These are phyloP conservation scores for Psittacula echo DNA, from an alignment of 2,797 vertebrate genomes.

Conservation along the genomic window DNA sequence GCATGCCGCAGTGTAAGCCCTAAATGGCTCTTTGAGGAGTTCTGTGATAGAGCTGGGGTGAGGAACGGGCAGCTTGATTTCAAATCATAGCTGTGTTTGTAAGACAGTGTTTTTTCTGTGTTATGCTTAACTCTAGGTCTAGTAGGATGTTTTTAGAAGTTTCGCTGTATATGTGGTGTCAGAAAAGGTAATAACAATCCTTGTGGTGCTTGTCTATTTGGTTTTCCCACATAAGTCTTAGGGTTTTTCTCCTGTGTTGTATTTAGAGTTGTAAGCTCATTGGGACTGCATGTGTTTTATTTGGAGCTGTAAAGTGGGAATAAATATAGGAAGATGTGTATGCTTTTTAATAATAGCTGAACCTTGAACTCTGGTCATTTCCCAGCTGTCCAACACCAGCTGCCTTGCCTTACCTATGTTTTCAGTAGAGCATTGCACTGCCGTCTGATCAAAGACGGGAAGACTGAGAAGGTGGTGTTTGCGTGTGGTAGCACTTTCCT, in stretches of 20 bases:
- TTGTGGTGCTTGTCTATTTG: not conserved
- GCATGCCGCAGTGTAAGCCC: not conserved
- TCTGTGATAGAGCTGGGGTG: not conserved
- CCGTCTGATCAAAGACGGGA: not conserved
- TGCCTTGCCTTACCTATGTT: slow-evolving; percentile 27
- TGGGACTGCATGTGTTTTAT: slow-evolving; percentile 17
- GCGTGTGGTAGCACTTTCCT: not conserved
- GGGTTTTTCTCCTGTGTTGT: slow-evolving; percentile 7
- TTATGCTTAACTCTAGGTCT: not conserved
- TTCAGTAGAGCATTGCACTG: not conserved
- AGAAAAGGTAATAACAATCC: not conserved
- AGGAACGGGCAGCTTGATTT: not conserved
- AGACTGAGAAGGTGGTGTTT: not conserved
- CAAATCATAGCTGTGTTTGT: not conserved
- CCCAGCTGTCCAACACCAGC: slow-evolving; percentile 18
- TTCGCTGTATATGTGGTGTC: not conserved
- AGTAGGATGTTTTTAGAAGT: not conserved
- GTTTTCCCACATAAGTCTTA: not conserved
- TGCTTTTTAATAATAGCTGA: slow-evolving; percentile 42
- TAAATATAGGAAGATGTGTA: slow-evolving; percentile 47
- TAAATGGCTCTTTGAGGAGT: not conserved
- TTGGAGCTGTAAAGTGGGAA: slow-evolving; percentile 20
- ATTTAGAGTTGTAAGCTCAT: slow-evolving; percentile 34
- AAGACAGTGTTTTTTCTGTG: not conserved
- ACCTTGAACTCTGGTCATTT: slow-evolving; percentile 2